Evolutionary conservation across 2,113 vertebrate genomes (phyloP).

Genomic region (Dunckerocampus dactyliophorus): DNA sequence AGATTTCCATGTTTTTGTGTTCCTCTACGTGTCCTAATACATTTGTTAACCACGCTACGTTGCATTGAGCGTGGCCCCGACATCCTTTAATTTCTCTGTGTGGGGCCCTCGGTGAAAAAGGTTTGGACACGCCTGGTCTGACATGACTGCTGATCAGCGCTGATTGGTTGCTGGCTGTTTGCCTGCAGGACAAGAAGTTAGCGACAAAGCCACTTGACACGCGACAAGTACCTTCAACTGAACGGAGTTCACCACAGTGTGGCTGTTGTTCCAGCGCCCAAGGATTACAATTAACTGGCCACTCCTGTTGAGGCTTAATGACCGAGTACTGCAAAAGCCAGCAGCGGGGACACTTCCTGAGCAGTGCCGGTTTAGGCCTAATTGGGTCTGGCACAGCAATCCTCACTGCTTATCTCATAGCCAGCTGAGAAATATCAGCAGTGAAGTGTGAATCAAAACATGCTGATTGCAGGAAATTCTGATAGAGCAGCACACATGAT

Average conservation of each 20-base stretch:
- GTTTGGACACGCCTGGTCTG: background rate
- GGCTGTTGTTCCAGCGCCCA: slow-evolving; percentile 66
- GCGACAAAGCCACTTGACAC: slow-evolving; percentile 46
- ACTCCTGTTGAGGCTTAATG: slow-evolving; percentile 68
- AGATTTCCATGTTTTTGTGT: no score
- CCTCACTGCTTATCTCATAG: slow-evolving; percentile 58
- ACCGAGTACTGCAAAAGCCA: slow-evolving; percentile 55
- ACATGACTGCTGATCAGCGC: slow-evolving; percentile 13
- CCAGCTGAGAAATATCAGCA: slow-evolving; percentile 56
- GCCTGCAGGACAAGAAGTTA: slow-evolving; percentile 31
- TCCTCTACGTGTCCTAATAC: no score
- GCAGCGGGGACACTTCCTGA: slow-evolving; percentile 65
- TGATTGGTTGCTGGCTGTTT: slow-evolving; percentile 30
- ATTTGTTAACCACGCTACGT: no score
- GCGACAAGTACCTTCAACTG: slow-evolving; percentile 60
- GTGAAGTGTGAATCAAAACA: slow-evolving; percentile 57
- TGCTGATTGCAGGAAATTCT: slow-evolving; percentile 48
- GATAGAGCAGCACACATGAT: slow-evolving; percentile 7
- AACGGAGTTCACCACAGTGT: slow-evolving; percentile 50
- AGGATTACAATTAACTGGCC: slow-evolving; percentile 66
- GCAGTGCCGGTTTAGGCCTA: slow-evolving; percentile 48
- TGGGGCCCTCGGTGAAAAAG: no score
- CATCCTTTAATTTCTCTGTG: no score
- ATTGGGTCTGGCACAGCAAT: slow-evolving; percentile 64
- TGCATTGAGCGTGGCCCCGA: no score